Conservation (phyloP, 2,797 vertebrate genomes). For the Echiichthys vipera region DNA sequence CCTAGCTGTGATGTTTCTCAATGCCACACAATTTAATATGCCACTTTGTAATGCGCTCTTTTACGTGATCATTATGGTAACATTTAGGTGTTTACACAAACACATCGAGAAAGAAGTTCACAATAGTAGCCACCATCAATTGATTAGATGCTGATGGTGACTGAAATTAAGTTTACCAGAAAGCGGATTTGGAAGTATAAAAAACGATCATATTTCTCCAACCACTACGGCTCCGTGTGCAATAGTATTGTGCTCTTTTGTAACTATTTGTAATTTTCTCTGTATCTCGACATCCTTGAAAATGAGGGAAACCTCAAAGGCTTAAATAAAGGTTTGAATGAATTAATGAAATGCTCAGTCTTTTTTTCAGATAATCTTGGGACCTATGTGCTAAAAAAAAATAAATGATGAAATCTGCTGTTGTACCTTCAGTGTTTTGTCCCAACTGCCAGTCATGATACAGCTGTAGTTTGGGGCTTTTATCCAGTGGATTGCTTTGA, state of each 20-base stretch:
- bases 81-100: not conserved
- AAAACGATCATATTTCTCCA: not conserved
- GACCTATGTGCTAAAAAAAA: not conserved
- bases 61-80: not conserved
- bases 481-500: slow-evolving; percentile 98
- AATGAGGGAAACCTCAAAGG: too few species aligned
- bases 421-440: slow-evolving; percentile 96
- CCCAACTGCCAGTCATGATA: slow-evolving; percentile 98
- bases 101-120: not conserved
- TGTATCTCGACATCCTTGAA: too few species aligned
- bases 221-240: too few species aligned
- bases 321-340: too few species aligned
- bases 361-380: not conserved
- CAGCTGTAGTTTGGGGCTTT: slow-evolving; percentile 99
- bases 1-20: slow-evolving; percentile 2
- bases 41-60: not conserved
- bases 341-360: too few species aligned
- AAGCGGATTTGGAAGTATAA: not conserved
- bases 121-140: not conserved
- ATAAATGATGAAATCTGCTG: not conserved
- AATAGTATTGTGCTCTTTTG: too few species aligned
- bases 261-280: too few species aligned
- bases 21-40: not conserved
- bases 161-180: not conserved
- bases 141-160: not conserved